A percentile compares a stretch with the other conserved stretches of the same genome.
Conservation (phyloP, 1,140 invertebrate genomes). For the Drosophila teissieri region DNA sequence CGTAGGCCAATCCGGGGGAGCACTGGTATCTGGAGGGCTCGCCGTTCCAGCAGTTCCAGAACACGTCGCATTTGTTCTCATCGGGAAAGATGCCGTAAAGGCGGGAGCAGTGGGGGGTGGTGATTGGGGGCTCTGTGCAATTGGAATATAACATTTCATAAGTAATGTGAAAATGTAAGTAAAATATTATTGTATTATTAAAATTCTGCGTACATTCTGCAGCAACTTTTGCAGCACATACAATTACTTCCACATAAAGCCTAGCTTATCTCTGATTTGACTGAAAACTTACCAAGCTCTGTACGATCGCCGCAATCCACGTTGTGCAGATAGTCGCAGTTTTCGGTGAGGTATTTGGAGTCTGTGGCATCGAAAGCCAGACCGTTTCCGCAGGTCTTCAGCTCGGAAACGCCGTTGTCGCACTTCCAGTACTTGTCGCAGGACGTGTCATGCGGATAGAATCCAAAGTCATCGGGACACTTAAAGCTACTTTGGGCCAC, state of each 20-base stretch:
- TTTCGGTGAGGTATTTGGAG: conserved; percentile 95
- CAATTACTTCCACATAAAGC: too few relatives aligned
- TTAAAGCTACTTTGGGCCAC: conserved; percentile 93
- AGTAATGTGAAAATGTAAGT: too few relatives aligned
- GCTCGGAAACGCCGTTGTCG: conserved; percentile 93
- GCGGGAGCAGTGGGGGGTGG: conserved; percentile 93
- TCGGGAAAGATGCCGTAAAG: conserved; percentile 97
- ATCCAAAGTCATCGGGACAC: conserved; percentile 97
- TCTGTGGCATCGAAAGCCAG: conserved; percentile 96
- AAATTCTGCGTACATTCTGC: background rate
- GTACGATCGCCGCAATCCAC: conserved; percentile 96
- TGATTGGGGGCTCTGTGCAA: conserved; percentile 91
- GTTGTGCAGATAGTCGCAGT: conserved; percentile 97
- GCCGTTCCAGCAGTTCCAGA: conserved; percentile 98
- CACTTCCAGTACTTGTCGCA: conserved; percentile 99
- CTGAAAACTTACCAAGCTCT: conserved; percentile 89
- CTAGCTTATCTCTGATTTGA: too few relatives aligned
- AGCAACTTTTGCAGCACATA: too few relatives aligned
- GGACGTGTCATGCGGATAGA: conserved; percentile 94
- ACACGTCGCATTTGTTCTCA: conserved; percentile 94
- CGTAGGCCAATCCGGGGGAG: conserved; percentile 96
- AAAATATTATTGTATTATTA: too few relatives aligned
- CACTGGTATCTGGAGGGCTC: conserved; percentile 96
- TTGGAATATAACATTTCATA: conserved; percentile 14
- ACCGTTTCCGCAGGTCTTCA: conserved; percentile 97